Evolutionary conservation across 2,113 vertebrate species (phyloP), one percentile per base, ranked within the genome.

Genomic region (Tyto alba): DNA sequence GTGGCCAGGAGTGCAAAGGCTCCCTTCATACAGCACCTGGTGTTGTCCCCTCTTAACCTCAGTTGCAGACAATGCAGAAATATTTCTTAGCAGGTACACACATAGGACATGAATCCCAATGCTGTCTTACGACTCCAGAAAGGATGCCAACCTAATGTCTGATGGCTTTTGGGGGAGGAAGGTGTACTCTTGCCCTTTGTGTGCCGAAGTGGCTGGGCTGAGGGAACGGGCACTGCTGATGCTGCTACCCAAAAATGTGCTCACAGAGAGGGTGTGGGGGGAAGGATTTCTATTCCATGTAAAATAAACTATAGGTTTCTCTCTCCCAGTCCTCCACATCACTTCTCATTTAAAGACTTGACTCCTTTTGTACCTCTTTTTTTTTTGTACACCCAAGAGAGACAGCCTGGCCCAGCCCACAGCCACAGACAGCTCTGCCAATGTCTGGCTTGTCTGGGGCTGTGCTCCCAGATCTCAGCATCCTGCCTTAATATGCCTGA

Each of bases 181-280:
- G 23, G 30, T 3, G 2, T 55, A 25, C 2, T 80, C 32, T 68
- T 90, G 18, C 27, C 23, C 18, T 74, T 68, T 69, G 23, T 53
- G 25, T 75, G 47, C 45, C 52, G 27, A 19, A 59, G 10, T n/a
- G 34, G 18, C 47, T 12, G 1, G 48, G 18, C 22, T 0, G 1
- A 69, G 11, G 10, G 18, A 66, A 77, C 81, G 16, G 25, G 11
- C 14, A 60, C 15, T 68, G 34, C 7, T 2, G 3, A 22, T n/a
- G 10, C 13, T 67, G 26, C 67, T 84, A 57, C 62, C 12, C n/a
- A 75, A 91, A 84, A 82, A n/a, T 55, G 16, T 63, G 27, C 13
- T 53, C 11, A 38, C 3, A 0, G 18, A 86, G 13, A 0, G 0
- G 20, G 16, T 14, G 75, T 8, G 5, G 10, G 67, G 10, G 7